Evolutionary conservation across 2,797 vertebrate species (phyloP).

Genomic region (Pangasius larnaudii): DNA sequence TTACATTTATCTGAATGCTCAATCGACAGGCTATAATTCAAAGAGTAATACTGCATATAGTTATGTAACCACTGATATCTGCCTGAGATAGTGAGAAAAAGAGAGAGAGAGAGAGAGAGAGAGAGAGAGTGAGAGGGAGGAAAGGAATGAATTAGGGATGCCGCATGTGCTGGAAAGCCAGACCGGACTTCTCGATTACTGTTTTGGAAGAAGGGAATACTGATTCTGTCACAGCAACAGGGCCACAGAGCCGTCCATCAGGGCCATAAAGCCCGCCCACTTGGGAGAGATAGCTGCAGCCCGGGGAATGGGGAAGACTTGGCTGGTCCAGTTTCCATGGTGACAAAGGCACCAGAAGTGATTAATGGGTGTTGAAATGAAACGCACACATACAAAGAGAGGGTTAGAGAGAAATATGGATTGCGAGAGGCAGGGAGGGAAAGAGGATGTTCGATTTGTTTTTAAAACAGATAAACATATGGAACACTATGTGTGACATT

Average conservation of each 20-base stretch:
- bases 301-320: slow-evolving; percentile 65
- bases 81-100: slow-evolving; percentile 3
- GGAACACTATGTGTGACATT: slow-evolving; percentile 4
- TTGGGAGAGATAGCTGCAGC: slow-evolving; percentile 40
- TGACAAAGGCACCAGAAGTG: slow-evolving; percentile 76
- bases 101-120: neutral
- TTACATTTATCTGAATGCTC: neutral
- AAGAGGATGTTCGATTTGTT: slow-evolving; percentile 56
- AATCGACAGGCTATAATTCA: neutral
- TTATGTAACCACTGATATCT: slow-evolving; percentile 37
- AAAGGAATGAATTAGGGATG: slow-evolving; percentile 30
- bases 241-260: slow-evolving; percentile 61
- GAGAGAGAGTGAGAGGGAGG: neutral
- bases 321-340: slow-evolving; percentile 82
- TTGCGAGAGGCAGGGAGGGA: slow-evolving; percentile 14
- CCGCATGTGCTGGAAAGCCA: slow-evolving; percentile 18
- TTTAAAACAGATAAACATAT: slow-evolving; percentile 32
- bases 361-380: slow-evolving; percentile 71
- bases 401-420: slow-evolving; percentile 37
- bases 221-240: slow-evolving; percentile 18
- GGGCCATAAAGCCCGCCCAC: slow-evolving; percentile 41
- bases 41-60: neutral
- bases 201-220: slow-evolving; percentile 35
- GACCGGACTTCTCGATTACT: slow-evolving; percentile 32
- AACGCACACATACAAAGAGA: slow-evolving; percentile 37